A percentile compares a stretch with the other conserved stretches of the same genome.
These are phyloP conservation scores for Chirona hameri DNA, from an alignment of 2,888 invertebrate genomes.

Conservation along the genomic window DNA sequence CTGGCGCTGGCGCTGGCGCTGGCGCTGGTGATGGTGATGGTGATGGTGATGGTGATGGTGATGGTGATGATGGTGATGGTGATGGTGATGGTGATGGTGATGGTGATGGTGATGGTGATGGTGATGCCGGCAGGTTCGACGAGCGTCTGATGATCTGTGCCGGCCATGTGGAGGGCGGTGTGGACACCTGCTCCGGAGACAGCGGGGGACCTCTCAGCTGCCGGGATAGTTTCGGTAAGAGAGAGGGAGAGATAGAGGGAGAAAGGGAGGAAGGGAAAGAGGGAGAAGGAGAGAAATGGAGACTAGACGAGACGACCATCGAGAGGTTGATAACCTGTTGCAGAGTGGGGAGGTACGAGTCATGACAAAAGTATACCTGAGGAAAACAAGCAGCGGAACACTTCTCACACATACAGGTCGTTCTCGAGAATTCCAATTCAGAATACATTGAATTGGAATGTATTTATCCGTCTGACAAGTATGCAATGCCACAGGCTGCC, in stretches of 20 bases:
- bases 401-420: too few relatives aligned
- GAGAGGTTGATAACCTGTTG: background rate
- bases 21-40: background rate
- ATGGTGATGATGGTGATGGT: background rate
- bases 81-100: background rate
- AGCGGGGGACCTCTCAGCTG: conserved; percentile 23
- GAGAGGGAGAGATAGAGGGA: background rate
- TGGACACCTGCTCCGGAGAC: background rate
- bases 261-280: background rate
- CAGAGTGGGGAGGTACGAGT: background rate
- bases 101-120: too few relatives aligned
- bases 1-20: too few relatives aligned
- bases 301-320: background rate
- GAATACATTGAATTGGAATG: too few relatives aligned
- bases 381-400: too few relatives aligned
- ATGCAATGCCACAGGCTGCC: too few relatives aligned
- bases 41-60: background rate
- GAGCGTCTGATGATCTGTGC: background rate
- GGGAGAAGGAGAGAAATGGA: background rate
- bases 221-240: background rate
- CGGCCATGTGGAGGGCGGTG: background rate
- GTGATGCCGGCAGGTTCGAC: background rate
- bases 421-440: too few relatives aligned
- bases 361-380: too few relatives aligned
- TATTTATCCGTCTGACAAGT: too few relatives aligned